Conservation (phyloP, 1,140 invertebrate species). For the Hermatobates lingyangjiaoensis region DNA sequence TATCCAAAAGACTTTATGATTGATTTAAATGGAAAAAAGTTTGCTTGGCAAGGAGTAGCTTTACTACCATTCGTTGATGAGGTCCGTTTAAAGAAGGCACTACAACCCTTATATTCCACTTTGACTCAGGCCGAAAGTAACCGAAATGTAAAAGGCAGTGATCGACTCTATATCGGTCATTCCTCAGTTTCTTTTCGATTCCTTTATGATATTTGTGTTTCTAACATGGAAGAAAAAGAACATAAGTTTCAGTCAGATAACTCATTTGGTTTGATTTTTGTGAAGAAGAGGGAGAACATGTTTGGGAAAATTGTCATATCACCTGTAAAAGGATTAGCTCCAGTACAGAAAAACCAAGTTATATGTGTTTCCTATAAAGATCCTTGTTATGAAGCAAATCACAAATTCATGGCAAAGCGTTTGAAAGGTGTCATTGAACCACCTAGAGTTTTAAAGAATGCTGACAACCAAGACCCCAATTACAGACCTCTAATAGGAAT, state of each 20-base stretch:
- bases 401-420: not conserved
- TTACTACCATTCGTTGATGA: slow-evolving; percentile 96
- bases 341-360: not conserved
- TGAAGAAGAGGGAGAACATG: not conserved
- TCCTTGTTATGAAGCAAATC: not conserved
- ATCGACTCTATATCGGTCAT: slow-evolving; percentile 28
- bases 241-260: not conserved
- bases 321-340: not conserved
- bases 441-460: not conserved
- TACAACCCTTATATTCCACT: slow-evolving; percentile 57
- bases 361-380: not conserved
- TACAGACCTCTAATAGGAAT: not conserved
- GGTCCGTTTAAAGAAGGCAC: slow-evolving; percentile 65
- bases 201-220: not conserved
- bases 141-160: slow-evolving; percentile 35
- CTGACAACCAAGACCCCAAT: not conserved
- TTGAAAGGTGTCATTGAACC: not conserved
- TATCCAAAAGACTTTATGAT: slow-evolving; percentile 98
- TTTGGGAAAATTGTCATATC: not conserved
- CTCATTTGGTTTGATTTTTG: not conserved
- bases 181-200: slow-evolving; percentile 1
- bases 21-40: slow-evolving; percentile 98
- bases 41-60: slow-evolving; percentile 98
- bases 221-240: not conserved
- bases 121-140: slow-evolving; percentile 56